Percentiles rank a stretch among this genome's conserved stretches.
Conservation (phyloP, 2,888 invertebrate species). For the Pyrrhia umbra region DNA sequence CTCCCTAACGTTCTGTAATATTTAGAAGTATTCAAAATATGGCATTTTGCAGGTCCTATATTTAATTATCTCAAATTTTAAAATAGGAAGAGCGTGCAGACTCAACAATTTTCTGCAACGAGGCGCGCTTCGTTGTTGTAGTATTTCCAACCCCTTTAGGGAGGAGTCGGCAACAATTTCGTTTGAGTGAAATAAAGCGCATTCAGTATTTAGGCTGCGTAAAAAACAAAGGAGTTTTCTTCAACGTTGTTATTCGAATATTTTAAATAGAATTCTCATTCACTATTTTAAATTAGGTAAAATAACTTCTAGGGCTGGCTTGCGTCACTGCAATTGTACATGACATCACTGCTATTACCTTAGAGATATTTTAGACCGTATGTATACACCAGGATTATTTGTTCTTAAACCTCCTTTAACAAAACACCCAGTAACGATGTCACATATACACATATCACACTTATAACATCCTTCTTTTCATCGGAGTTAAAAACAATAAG, state of each 20-base stretch:
- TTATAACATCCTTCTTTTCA: not conserved
- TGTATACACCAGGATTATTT: no score
- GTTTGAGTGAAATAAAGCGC: not conserved
- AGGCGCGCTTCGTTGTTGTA: not conserved
- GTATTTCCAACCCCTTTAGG: slow-evolving; percentile 3
- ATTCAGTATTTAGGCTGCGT: not conserved
- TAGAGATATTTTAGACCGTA: no score
- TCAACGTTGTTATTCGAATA: not conserved
- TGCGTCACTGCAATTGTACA: not conserved
- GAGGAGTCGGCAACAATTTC: slow-evolving; percentile 9
- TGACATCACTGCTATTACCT: no score
- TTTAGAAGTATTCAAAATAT: no score
- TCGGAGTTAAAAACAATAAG: not conserved
- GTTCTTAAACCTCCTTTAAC: no score
- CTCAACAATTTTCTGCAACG: slow-evolving; percentile 12
- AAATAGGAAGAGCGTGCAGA: slow-evolving; percentile 4
- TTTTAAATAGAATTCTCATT: not conserved
- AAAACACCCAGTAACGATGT: no score
- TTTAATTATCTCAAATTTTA: slow-evolving; percentile 17
- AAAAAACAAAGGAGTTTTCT: not conserved
- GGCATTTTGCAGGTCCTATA: no score
- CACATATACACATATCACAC: no score
- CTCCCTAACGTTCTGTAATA: no score
- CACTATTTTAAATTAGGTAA: not conserved
- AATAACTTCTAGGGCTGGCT: not conserved